Percentiles rank a stretch among this genome's conserved stretches.
Conservation (phyloP, 2,888 invertebrate genomes). For the Leistus spinibarbis region DNA sequence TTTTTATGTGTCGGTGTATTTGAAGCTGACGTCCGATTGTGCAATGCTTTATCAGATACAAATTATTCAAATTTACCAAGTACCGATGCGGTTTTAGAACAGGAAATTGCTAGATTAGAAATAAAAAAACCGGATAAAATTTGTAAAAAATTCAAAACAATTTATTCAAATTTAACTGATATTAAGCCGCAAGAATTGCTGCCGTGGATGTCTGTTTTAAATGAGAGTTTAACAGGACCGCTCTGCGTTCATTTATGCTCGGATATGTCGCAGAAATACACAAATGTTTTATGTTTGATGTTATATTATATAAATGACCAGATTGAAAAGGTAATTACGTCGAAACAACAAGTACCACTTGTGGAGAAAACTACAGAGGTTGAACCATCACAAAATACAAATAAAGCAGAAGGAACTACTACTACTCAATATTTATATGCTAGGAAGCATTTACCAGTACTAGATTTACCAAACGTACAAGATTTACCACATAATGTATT, state of each 20-base stretch:
- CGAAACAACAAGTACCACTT: not conserved
- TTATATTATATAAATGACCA: slow-evolving; percentile 14
- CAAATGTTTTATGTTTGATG: slow-evolving; percentile 23
- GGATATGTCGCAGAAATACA: not conserved
- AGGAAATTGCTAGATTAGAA: not conserved
- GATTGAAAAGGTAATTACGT: not conserved
- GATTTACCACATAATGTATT: not conserved
- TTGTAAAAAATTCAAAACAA: slow-evolving; percentile 2
- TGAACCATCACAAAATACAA: not conserved
- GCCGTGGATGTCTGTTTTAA: slow-evolving; percentile 4
- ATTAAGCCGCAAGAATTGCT: not conserved
- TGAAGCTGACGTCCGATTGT: slow-evolving; percentile 17
- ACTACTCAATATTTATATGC: no score
- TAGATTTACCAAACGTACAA: no score
- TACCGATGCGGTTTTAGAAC: slow-evolving; percentile 6
- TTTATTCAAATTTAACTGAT: not conserved
- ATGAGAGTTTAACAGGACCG: not conserved
- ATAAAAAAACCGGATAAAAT: not conserved
- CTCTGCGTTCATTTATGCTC: slow-evolving; percentile 6
- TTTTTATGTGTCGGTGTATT: slow-evolving; percentile 26
- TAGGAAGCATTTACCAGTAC: no score
- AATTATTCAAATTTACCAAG: slow-evolving; percentile 15
- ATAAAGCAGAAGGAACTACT: not conserved
- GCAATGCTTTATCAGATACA: slow-evolving; percentile 5
- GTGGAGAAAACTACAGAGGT: not conserved